Conservation (phyloP, 2,888 invertebrate species). For the Ditula angustiorana region DNA sequence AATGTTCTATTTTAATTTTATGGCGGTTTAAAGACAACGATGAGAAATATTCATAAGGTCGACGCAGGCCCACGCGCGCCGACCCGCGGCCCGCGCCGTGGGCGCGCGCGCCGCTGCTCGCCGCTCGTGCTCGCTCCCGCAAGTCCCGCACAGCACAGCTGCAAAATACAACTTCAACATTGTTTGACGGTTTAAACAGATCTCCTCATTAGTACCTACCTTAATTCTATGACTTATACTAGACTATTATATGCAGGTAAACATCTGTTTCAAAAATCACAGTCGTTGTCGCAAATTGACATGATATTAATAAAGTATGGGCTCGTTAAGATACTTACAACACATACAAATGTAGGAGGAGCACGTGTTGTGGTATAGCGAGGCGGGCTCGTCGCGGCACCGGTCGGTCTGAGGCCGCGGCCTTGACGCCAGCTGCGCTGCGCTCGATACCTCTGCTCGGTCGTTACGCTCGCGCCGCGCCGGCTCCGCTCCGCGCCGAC, state of each 20-base stretch:
- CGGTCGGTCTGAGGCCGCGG: constrained; percentile 45
- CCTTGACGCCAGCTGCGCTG: constrained; percentile 41
- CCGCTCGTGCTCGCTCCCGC: not conserved
- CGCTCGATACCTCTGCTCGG: not conserved
- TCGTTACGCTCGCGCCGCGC: not conserved
- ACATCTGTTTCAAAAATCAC: too few species aligned
- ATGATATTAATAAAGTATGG: too few species aligned
- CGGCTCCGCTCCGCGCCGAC: not conserved
- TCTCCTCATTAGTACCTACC: too few species aligned
- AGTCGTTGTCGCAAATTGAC: not conserved
- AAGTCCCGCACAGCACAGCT: not conserved
- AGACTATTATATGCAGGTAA: too few species aligned
- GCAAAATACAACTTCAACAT: not conserved
- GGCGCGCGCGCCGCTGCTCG: constrained; percentile 7
- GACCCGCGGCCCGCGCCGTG: constrained; percentile 21
- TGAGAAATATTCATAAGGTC: constrained; percentile 61
- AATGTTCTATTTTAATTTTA: constrained; percentile 63
- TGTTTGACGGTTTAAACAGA: too few species aligned
- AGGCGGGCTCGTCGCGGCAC: constrained; percentile 38
- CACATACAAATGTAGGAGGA: not conserved
- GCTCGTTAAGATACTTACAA: too few species aligned
- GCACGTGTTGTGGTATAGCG: not conserved
- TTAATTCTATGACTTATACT: too few species aligned
- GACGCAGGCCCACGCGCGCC: constrained; percentile 22
- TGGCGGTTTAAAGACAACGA: constrained; percentile 57